A percentile compares a stretch with the other conserved stretches of the same genome.
Conservation (phyloP, 2,113 vertebrate genomes). For the Sorex araneus region DNA sequence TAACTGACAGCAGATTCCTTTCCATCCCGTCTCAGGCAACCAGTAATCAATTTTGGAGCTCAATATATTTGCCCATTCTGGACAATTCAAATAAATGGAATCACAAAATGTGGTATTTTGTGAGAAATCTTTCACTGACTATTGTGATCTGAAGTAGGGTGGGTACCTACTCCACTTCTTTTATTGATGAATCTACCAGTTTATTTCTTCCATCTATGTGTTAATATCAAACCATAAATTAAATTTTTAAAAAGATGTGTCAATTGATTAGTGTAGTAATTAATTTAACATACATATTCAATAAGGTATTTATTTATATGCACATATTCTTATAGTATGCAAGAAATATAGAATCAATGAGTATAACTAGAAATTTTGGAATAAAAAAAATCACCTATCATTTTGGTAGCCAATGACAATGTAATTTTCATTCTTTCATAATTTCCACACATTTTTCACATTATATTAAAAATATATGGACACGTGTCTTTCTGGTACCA, state of each 20-base stretch:
- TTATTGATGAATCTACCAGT: background rate
- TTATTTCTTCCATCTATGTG: no score
- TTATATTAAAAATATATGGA: no score
- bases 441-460: background rate
- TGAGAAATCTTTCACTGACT: background rate
- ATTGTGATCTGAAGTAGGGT: background rate
- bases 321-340: no score
- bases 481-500: no score
- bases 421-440: background rate
- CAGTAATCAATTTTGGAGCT: background rate
- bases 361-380: background rate
- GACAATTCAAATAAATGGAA: background rate
- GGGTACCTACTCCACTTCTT: background rate
- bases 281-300: no score
- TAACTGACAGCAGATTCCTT: background rate
- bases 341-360: background rate
- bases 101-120: background rate
- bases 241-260: no score
- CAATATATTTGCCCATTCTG: background rate
- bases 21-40: background rate
- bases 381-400: background rate
- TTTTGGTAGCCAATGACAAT: background rate
- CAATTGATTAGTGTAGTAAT: no score
- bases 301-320: no score
- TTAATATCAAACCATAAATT: no score